Base-by-base conservation (phyloP, 1,140 invertebrate species). In the Luehdorfia chinensis region DNA sequence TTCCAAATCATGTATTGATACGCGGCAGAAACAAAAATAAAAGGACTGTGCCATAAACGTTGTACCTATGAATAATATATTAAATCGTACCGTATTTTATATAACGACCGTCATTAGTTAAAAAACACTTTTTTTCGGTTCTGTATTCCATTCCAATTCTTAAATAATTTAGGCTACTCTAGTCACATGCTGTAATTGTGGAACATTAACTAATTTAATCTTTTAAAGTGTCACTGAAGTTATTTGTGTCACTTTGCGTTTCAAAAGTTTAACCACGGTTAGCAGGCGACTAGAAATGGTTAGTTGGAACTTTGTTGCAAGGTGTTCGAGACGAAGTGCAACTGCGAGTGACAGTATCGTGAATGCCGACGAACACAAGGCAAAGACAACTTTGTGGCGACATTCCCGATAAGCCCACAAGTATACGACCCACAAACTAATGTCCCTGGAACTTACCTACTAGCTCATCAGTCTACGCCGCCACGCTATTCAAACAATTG, bases 331-430 rank as follows among this genome's bases (percentile, higher is more conserved):
- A 31, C 49, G 31, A 56, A 72, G 62, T 67, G 62, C 63, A 70
- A 71, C 62, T 75, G 68, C 39, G 48, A 50, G 45, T 51, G 73
- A 78, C 77, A 78, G 66, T 74, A 75, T 70, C 72, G 60, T 59
- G 53, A 54, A 47, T 51, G 54, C 53, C 50, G 48, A 50, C 25
- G 23, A 43, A 23, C 47, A 48, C 53, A 36, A 59, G 49, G 47
- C 51, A 27, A 18, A 45, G 44, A 37, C 50, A 76, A 79, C 69
- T 79, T 81, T 58, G 59, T 62, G 51, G 56, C 54, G 67, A 69
- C 66, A 65, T 63, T 45, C 43, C 58, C 64, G 75, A 79, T 81
- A 81, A 79, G 71, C 54, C 47, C 50, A 50, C 47, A 36, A 59
- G 55, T 52, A 60, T 51, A 53, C 61, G 62, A 59, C 52, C 64